phyloP scores from a whole-genome alignment of 1,140 invertebrate genomes.

The Chrysopa pallens region DNA sequence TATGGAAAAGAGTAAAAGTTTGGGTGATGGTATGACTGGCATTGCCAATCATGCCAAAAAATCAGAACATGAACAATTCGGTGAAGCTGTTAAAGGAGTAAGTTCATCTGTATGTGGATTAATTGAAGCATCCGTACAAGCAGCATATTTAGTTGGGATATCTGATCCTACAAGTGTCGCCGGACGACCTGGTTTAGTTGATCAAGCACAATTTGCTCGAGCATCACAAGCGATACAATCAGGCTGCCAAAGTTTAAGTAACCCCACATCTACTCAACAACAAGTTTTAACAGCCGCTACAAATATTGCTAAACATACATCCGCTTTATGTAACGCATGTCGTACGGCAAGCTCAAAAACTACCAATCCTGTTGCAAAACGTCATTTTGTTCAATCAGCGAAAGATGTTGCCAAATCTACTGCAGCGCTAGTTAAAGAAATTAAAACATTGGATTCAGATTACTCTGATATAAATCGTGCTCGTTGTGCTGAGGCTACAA shows the following conservation, averaged over 20 bases:
- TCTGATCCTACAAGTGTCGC: slow-evolving; percentile 80
- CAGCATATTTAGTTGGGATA: slow-evolving; percentile 85
- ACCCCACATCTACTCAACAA: slow-evolving; percentile 60
- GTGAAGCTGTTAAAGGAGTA: slow-evolving; percentile 66
- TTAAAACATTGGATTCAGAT: slow-evolving; percentile 78
- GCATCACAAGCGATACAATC: slow-evolving; percentile 77
- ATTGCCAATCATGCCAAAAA: slow-evolving; percentile 85
- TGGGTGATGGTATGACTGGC: slow-evolving; percentile 83
- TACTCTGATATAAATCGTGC: slow-evolving; percentile 57
- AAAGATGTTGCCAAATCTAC: slow-evolving; percentile 96
- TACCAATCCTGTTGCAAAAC: slow-evolving; percentile 79
- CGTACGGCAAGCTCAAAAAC: slow-evolving; percentile 82
- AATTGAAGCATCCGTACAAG: slow-evolving; percentile 85
- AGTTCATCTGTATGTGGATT: slow-evolving; percentile 78
- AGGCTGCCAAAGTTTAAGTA: slow-evolving; percentile 66
- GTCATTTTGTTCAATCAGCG: slow-evolving; percentile 93
- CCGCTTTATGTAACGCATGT: slow-evolving; percentile 87
- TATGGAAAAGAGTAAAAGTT: slow-evolving; percentile 79
- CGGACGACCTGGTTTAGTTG: slow-evolving; percentile 79
- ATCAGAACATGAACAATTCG: slow-evolving; percentile 72
- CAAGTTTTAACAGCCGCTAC: slow-evolving; percentile 83
- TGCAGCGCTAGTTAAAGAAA: slow-evolving; percentile 83
- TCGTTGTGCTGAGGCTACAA: slow-evolving; percentile 63
- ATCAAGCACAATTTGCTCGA: slow-evolving; percentile 75
- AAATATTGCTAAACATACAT: slow-evolving; percentile 90